phyloP scores from a whole-genome alignment of 2,797 vertebrate species.

The Buphagus erythrorhynchus region DNA sequence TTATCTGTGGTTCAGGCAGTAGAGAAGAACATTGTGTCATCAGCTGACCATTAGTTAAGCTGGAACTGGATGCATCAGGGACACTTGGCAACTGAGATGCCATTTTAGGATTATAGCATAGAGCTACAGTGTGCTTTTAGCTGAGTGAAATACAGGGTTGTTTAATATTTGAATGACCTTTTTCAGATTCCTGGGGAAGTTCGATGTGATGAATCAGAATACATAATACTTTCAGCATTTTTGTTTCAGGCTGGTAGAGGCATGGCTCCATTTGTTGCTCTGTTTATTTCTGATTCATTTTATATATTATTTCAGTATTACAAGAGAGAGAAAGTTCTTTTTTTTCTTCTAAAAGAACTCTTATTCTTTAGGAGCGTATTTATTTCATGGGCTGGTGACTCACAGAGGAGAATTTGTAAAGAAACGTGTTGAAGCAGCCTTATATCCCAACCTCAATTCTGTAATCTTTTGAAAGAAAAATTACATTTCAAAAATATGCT shows the following conservation, averaged over 20 bases:
- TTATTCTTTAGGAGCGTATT: not conserved
- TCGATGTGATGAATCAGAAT: constrained; percentile 6
- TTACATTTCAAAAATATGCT: not conserved
- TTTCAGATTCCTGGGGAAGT: not conserved
- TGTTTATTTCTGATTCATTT: constrained; percentile 33
- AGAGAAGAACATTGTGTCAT: not conserved
- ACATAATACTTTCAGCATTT: not conserved
- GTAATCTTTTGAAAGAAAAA: not conserved
- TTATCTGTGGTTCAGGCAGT: not conserved
- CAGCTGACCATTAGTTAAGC: not conserved
- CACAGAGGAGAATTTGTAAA: not conserved
- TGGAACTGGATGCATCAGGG: not conserved
- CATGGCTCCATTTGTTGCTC: not conserved
- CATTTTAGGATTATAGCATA: not conserved
- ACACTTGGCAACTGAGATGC: not conserved
- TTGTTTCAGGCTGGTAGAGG: not conserved
- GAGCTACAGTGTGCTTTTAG: not conserved
- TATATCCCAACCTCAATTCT: not conserved
- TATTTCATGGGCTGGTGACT: not conserved
- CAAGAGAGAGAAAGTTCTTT: not conserved
- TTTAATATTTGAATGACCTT: constrained; percentile 9
- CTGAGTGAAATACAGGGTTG: not conserved
- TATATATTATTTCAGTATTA: not conserved
- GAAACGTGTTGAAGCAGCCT: not conserved
- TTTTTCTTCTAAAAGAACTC: not conserved